Evolutionary conservation across 2,797 vertebrate genomes (phyloP).

Genomic region (Peromyscus attwateri): DNA sequence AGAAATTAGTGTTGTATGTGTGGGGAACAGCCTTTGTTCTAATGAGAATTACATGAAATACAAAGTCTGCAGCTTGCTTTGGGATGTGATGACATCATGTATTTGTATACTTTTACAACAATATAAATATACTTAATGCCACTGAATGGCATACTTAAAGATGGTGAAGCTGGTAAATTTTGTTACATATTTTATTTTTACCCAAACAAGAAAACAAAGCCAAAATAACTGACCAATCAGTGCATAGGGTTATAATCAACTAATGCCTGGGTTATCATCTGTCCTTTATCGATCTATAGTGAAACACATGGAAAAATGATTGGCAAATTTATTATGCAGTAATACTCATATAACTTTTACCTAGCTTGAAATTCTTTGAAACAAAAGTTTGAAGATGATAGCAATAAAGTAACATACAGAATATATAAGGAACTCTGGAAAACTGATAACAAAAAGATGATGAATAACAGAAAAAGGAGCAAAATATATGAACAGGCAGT

Average conservation of each 20-base stretch:
- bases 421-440: neutral
- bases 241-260: neutral
- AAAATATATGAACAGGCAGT: neutral
- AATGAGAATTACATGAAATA: neutral
- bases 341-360: neutral
- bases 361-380: constrained; percentile 37
- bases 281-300: neutral
- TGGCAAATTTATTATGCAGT: neutral
- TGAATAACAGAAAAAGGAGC: neutral
- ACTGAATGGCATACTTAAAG: neutral
- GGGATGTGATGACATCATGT: neutral
- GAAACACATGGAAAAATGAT: neutral
- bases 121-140: neutral
- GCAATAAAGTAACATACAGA: neutral
- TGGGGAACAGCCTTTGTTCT: constrained; percentile 1
- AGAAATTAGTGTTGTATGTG: neutral
- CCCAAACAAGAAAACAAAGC: neutral
- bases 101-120: neutral
- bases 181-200: neutral
- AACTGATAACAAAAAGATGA: constrained; percentile 6
- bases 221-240: neutral
- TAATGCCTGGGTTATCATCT: neutral
- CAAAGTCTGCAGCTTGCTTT: neutral
- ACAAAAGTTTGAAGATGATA: neutral
- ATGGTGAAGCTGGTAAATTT: neutral